phyloP scores from a whole-genome alignment of 2,113 vertebrate species.

The Heterochromis multidens region DNA sequence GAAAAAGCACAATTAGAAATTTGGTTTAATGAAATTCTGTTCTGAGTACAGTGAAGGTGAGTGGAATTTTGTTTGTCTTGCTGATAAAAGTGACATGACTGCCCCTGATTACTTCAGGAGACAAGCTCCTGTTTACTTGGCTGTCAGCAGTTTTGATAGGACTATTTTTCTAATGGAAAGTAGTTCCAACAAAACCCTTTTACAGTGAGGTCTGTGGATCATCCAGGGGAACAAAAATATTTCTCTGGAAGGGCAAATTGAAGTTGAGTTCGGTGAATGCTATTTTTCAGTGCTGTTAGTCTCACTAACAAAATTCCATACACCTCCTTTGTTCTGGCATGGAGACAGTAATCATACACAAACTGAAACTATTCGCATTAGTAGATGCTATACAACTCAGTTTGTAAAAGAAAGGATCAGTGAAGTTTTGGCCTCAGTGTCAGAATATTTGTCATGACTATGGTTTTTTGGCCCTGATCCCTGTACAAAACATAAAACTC shows the following conservation, averaged over 20 bases:
- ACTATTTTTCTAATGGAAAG: background rate
- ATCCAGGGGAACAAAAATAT: background rate
- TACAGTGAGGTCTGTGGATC: background rate
- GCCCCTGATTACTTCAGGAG: rapidly evolving
- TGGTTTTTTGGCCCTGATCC: background rate
- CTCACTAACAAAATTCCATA: background rate
- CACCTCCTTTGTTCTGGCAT: background rate
- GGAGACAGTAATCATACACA: background rate
- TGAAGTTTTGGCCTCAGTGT: background rate
- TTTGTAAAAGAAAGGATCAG: background rate
- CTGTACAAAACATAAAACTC: background rate
- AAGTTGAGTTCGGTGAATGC: background rate
- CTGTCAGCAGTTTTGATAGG: background rate
- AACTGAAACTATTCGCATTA: background rate
- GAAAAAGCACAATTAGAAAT: background rate
- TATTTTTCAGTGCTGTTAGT: background rate
- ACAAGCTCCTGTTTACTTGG: background rate
- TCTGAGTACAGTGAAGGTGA: background rate
- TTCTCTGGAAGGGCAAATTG: background rate
- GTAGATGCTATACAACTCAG: background rate
- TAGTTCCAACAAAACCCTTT: background rate
- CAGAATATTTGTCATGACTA: background rate
- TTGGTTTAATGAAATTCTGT: background rate
- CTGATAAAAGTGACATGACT: background rate
- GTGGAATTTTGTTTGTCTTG: background rate